Evolutionary conservation across 2,888 invertebrate genomes (phyloP).

Genomic region (Chloroclysta siterata): DNA sequence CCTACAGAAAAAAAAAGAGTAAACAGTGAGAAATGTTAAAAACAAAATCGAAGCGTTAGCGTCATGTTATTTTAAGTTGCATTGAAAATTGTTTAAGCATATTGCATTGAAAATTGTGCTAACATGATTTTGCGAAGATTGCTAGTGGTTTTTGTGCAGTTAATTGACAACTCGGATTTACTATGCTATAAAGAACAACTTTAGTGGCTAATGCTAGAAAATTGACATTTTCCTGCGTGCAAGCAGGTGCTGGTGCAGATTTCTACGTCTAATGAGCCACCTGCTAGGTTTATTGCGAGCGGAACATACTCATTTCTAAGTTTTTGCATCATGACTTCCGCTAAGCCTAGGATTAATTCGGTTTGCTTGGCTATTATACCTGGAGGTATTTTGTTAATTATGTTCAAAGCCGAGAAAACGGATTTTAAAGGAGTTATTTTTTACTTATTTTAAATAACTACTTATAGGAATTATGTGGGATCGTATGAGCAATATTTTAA

Average conservation of each 20-base stretch:
- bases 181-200: not conserved
- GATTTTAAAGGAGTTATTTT: too few species aligned
- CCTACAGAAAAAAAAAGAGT: too few species aligned
- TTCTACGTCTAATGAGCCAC: constrained; percentile 59
- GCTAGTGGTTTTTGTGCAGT: not conserved
- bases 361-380: not conserved
- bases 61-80: too few species aligned
- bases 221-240: constrained; percentile 68
- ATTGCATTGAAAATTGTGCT: too few species aligned
- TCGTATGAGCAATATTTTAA: too few species aligned
- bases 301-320: constrained; percentile 28
- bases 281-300: constrained; percentile 23
- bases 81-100: too few species aligned
- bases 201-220: constrained; percentile 51
- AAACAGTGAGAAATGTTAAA: too few species aligned
- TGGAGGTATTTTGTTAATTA: not conserved
- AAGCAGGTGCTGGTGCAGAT: constrained; percentile 64
- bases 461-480: too few species aligned
- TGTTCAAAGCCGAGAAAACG: too few species aligned
- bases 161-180: not conserved
- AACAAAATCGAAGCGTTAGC: too few species aligned
- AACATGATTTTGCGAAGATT: too few species aligned
- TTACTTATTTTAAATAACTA: too few species aligned
- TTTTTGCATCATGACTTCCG: constrained; percentile 24
- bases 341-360: constrained; percentile 16